Conservation (phyloP, 2,888 invertebrate genomes). For the Antheraea yamamai region DNA sequence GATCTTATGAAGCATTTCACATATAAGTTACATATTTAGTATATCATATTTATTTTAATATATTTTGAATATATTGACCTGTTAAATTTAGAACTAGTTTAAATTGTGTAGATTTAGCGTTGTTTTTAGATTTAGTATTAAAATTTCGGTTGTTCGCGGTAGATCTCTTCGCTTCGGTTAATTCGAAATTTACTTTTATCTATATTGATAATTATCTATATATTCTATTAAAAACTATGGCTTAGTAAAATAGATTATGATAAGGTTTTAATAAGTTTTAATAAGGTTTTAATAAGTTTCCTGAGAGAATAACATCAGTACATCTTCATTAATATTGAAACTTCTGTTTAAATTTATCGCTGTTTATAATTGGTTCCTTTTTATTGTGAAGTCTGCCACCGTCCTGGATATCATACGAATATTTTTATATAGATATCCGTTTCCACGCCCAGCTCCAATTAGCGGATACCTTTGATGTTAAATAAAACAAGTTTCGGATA, state of each 20-base stretch:
- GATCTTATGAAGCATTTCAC: too few relatives aligned
- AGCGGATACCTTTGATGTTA: slow-evolving; percentile 72
- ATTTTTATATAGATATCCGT: slow-evolving; percentile 37
- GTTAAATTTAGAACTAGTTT: slow-evolving; percentile 9
- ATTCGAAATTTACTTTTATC: not conserved
- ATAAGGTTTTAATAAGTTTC: not conserved
- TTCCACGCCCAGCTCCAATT: slow-evolving; percentile 58
- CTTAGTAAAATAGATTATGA: not conserved
- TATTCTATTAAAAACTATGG: not conserved
- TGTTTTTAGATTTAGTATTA: not conserved
- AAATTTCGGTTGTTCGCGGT: too few relatives aligned
- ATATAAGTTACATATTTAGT: too few relatives aligned
- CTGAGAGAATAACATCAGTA: not conserved
- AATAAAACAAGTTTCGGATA: slow-evolving; percentile 66
- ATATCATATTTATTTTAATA: too few relatives aligned
- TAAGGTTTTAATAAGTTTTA: not conserved
- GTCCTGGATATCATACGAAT: not conserved
- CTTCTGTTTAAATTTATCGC: not conserved
- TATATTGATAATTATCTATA: not conserved
- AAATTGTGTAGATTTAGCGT: not conserved
- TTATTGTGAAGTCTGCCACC: not conserved
- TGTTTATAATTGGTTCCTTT: not conserved
- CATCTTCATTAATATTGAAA: not conserved
- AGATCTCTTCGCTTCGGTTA: not conserved
- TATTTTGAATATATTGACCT: too few relatives aligned